Conservation (phyloP, 2,888 invertebrate genomes). For the Epirrita christyi region DNA sequence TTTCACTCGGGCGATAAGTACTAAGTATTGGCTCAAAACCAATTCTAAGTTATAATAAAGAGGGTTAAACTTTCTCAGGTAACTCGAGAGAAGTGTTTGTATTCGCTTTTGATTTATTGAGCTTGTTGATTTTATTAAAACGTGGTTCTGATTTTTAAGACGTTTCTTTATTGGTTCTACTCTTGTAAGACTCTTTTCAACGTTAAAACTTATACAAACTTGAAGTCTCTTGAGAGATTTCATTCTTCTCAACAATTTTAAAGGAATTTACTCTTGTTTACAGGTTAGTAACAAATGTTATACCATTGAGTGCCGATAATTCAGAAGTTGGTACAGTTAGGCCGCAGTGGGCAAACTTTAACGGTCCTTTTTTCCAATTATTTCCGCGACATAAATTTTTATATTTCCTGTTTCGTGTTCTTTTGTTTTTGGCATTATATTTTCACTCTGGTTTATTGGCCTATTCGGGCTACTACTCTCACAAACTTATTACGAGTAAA, state of each 20-base stretch:
- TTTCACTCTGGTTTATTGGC: conserved; percentile 37
- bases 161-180: conserved; percentile 20
- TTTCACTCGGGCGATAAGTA: conserved; percentile 36
- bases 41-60: conserved; percentile 36
- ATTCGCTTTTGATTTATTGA: conserved; percentile 34
- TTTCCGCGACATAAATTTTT: conserved; percentile 56
- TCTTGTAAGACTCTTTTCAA: conserved; percentile 8
- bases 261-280: conserved; percentile 13
- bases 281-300: not conserved
- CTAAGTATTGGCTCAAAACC: conserved; percentile 30
- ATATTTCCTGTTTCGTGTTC: conserved; percentile 48
- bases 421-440: conserved; percentile 44
- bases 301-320: conserved; percentile 44
- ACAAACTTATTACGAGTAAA: conserved; percentile 13
- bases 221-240: conserved; percentile 18
- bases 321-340: conserved; percentile 47
- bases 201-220: conserved; percentile 10
- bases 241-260: conserved; percentile 11
- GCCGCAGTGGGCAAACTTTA: conserved; percentile 44
- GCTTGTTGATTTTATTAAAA: conserved; percentile 32
- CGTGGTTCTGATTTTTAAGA: conserved; percentile 19
- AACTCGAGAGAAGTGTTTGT: conserved; percentile 32
- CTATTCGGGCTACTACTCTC: conserved; percentile 28
- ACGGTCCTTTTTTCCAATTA: conserved; percentile 51
- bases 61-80: conserved; percentile 33